Percentiles rank a stretch among this genome's conserved stretches.
Evolutionary conservation across 2,797 vertebrate species (phyloP).

Genomic region (Enteromius afrohamiltoni): DNA sequence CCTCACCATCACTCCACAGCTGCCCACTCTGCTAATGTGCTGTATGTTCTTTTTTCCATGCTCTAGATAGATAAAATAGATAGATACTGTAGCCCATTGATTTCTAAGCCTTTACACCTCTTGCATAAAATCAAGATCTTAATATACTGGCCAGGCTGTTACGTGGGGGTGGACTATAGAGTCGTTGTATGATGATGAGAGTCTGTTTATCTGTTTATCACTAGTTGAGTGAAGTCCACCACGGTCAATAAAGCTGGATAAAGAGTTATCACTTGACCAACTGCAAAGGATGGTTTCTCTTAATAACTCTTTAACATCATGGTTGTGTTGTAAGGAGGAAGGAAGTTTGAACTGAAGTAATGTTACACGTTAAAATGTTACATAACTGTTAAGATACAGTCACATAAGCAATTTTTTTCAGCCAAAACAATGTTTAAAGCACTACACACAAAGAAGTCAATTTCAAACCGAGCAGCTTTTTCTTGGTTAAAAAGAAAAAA

Average conservation of each 20-base stretch:
- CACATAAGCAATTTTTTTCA: neutral
- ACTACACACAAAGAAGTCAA: neutral
- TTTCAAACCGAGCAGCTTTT: too few species aligned
- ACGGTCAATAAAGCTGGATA: neutral
- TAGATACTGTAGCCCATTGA: slow-evolving; percentile 15
- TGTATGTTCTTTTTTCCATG: neutral
- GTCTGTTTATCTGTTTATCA: slow-evolving; percentile 10
- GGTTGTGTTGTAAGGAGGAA: neutral
- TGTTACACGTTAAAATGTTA: neutral
- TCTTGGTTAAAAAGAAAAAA: neutral
- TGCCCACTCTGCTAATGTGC: neutral
- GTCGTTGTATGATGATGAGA: slow-evolving; percentile 1
- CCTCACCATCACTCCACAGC: neutral
- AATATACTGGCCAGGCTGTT: slow-evolving; percentile 29
- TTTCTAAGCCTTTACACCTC: slow-evolving; percentile 32
- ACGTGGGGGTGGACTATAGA: neutral
- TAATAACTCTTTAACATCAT: slow-evolving; percentile 9
- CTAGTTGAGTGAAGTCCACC: neutral
- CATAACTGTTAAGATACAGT: neutral
- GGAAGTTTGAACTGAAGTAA: neutral
- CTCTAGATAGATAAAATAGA: slow-evolving; percentile 21
- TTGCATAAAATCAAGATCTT: slow-evolving; percentile 37
- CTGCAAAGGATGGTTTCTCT: neutral
- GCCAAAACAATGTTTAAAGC: neutral
- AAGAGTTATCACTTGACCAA: neutral